Conservation (phyloP, 2,113 vertebrate genomes). For the Tachuris rubrigastra region DNA sequence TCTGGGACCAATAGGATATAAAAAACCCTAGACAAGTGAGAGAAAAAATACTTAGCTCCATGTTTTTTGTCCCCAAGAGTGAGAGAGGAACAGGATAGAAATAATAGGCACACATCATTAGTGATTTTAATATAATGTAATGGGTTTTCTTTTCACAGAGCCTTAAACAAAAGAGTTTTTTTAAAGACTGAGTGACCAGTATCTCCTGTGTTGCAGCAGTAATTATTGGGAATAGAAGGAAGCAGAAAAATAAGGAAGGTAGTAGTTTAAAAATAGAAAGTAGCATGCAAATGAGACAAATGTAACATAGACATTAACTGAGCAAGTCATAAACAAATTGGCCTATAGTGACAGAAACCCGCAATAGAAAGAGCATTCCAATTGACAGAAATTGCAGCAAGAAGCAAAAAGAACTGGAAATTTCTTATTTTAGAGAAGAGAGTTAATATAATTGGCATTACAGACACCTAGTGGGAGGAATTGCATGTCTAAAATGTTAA, state of each 20-base stretch:
- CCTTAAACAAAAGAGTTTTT: not conserved
- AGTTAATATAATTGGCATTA: constrained; percentile 5
- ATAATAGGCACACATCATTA: not conserved
- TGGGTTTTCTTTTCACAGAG: not conserved
- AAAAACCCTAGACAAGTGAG: not conserved
- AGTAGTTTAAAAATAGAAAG: not conserved
- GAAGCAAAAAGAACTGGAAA: not conserved
- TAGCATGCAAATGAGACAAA: not conserved
- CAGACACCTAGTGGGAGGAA: constrained; percentile 1
- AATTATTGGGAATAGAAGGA: not conserved
- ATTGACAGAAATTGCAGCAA: not conserved
- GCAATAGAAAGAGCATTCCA: not conserved
- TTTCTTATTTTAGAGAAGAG: not conserved
- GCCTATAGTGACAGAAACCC: not conserved
- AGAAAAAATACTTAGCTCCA: not conserved
- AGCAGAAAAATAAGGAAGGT: not conserved
- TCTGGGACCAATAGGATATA: not conserved
- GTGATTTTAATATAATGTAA: not conserved
- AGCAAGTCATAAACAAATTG: constrained; percentile 7
- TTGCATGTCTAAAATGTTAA: not conserved
- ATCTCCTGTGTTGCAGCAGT: not conserved
- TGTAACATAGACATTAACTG: not conserved
- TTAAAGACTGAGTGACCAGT: not conserved
- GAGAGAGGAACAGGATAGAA: not conserved
- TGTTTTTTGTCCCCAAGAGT: not conserved